These are phyloP conservation scores for Aphidius ervi DNA, from an alignment of 1,140 invertebrate species.

Conservation along the genomic window DNA sequence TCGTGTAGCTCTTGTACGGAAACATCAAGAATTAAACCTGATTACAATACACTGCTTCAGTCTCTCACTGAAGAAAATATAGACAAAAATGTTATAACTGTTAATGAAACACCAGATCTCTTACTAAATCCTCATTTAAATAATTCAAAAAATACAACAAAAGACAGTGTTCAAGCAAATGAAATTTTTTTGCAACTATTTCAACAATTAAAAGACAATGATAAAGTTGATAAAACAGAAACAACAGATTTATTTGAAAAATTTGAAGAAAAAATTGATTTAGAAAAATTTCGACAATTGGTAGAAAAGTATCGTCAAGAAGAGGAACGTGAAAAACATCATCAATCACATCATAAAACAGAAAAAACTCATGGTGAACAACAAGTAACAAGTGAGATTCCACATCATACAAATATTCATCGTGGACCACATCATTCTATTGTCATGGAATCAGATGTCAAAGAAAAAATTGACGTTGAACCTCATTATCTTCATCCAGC, in stretches of 20 bases:
- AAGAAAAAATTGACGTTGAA: constrained; percentile 53
- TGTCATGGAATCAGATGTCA: constrained; percentile 46
- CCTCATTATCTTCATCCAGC: constrained; percentile 54
- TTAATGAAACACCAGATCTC: constrained; percentile 46
- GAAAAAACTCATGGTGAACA: constrained; percentile 28
- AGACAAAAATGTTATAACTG: constrained; percentile 41
- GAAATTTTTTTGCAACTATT: constrained; percentile 44
- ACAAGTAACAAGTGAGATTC: constrained; percentile 33
- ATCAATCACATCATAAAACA: constrained; percentile 32
- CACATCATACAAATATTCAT: constrained; percentile 33
- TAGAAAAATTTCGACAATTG: constrained; percentile 42
- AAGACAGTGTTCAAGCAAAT: constrained; percentile 38
- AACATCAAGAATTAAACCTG: constrained; percentile 46
- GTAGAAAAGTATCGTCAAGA: constrained; percentile 38
- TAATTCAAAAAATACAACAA: constrained; percentile 37
- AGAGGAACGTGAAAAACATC: constrained; percentile 29
- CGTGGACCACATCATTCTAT: constrained; percentile 48
- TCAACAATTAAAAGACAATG: constrained; percentile 41
- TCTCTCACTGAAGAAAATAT: constrained; percentile 39
- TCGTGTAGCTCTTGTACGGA: constrained; percentile 59
- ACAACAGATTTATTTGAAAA: constrained; percentile 41
- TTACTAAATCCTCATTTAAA: constrained; percentile 46
- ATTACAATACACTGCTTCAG: constrained; percentile 45
- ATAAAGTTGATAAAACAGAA: constrained; percentile 40
- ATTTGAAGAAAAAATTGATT: constrained; percentile 38